phyloP scores from a whole-genome alignment of 2,113 vertebrate species.

The Tychaedon coryphoeus region DNA sequence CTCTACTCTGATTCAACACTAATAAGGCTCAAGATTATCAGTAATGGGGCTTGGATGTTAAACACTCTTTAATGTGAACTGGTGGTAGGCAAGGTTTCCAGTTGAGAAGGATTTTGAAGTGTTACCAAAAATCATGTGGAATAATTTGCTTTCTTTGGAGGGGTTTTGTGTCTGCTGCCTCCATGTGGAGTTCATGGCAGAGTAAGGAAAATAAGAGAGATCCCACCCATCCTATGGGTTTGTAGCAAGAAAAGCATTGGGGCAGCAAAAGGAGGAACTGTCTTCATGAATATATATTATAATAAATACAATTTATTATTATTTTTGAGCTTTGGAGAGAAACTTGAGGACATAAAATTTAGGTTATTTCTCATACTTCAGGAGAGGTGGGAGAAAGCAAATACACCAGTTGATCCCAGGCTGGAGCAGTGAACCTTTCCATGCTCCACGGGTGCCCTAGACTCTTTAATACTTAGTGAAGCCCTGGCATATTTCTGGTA shows the following conservation, averaged over 20 bases:
- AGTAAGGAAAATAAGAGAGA: neutral
- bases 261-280: neutral
- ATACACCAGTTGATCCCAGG: neutral
- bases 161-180: neutral
- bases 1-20: neutral
- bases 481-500: neutral
- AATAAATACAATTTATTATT: neutral
- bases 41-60: neutral
- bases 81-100: neutral
- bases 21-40: neutral
- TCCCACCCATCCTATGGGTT: neutral
- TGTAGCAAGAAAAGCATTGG: neutral
- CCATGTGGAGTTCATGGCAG: neutral
- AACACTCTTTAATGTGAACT: neutral
- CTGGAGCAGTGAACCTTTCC: neutral
- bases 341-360: neutral
- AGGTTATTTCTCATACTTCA: neutral
- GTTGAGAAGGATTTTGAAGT: neutral
- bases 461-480: neutral
- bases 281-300: neutral
- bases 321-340: neutral
- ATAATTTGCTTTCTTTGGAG: neutral
- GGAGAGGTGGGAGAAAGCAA: neutral
- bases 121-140: neutral
- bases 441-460: neutral